These are phyloP conservation scores for Thymelicus lineola DNA, from an alignment of 2,888 invertebrate genomes.

Conservation along the genomic window DNA sequence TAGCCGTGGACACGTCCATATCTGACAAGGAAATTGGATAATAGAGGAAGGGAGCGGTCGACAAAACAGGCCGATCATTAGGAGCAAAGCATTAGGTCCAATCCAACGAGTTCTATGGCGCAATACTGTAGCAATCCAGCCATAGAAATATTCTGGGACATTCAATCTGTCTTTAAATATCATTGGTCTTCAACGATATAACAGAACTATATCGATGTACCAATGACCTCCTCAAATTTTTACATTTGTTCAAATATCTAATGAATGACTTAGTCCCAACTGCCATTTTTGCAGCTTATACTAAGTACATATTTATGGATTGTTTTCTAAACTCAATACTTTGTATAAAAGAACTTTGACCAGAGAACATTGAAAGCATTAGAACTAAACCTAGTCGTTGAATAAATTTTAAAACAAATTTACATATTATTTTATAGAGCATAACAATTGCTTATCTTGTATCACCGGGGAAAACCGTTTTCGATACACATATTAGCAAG, in stretches of 20 bases:
- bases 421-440: no score
- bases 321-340: no score
- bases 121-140: constrained; percentile 3
- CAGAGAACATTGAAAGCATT: no score
- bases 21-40: constrained; percentile 76
- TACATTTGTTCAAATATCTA: background rate
- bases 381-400: no score
- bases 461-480: no score
- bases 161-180: background rate
- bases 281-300: no score
- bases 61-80: constrained; percentile 32
- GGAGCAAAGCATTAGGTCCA: constrained; percentile 20
- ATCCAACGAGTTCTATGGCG: constrained; percentile 9
- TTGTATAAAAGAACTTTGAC: no score
- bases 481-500: no score
- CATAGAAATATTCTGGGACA: background rate
- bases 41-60: constrained; percentile 77
- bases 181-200: background rate
- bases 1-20: constrained; percentile 59
- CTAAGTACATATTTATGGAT: no score
- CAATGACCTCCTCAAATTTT: background rate
- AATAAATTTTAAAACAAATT: no score
- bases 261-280: no score
- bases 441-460: no score
- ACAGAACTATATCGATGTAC: background rate